Conservation (phyloP, 1,140 invertebrate species). For the Tetragonula clypearis region DNA sequence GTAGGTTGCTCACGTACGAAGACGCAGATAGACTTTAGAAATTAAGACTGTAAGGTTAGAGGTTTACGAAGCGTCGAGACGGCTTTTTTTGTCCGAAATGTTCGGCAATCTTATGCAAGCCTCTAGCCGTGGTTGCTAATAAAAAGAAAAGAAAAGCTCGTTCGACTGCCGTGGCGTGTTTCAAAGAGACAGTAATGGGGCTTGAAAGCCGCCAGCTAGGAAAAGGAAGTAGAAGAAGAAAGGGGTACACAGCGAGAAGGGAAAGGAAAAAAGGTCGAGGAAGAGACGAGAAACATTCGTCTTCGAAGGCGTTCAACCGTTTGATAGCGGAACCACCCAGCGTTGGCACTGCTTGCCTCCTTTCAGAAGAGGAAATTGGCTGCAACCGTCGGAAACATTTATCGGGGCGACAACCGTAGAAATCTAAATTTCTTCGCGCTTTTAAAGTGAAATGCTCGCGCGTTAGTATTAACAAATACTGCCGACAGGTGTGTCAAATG, state of each 20-base stretch:
- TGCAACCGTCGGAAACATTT: conserved; percentile 41
- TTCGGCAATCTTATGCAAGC: conserved; percentile 53
- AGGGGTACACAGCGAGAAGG: background rate
- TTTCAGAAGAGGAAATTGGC: conserved; percentile 56
- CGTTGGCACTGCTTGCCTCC: conserved; percentile 18
- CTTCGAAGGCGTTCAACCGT: conserved; percentile 73
- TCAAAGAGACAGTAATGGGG: conserved; percentile 74
- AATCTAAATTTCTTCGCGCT: conserved; percentile 12
- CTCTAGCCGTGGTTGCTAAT: conserved; percentile 57
- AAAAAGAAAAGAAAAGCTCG: conserved; percentile 67
- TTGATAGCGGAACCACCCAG: conserved; percentile 70
- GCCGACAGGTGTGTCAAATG: background rate
- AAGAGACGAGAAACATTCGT: conserved; percentile 66
- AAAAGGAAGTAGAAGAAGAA: conserved; percentile 49
- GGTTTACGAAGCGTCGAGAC: conserved; percentile 33
- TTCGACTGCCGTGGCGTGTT: conserved; percentile 47
- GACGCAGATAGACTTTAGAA: background rate
- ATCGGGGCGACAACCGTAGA: conserved; percentile 12
- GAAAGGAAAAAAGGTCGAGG: conserved; percentile 46
- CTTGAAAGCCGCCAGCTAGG: conserved; percentile 65
- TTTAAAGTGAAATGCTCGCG: background rate
- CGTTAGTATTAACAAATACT: background rate
- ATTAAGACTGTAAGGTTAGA: conserved; percentile 41
- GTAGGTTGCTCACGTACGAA: too few species aligned
- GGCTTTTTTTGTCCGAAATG: conserved; percentile 47